Conservation (phyloP, 1,140 invertebrate genomes). For the Helicorthomorpha holstii region DNA sequence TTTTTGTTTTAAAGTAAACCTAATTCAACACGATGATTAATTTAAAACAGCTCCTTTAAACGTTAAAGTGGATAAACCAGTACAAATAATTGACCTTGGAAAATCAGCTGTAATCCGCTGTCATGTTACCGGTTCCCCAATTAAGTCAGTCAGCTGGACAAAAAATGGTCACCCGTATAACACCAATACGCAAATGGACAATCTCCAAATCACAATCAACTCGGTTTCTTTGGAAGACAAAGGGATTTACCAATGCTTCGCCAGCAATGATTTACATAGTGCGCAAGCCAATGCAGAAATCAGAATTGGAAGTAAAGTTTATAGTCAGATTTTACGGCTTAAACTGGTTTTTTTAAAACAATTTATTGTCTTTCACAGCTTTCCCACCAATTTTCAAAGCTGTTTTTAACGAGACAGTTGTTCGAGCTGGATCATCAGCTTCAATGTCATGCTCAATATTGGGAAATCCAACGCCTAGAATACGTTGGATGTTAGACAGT, state of each 20-base stretch:
- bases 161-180: neutral
- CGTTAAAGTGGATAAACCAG: neutral
- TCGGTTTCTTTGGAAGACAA: neutral
- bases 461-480: neutral
- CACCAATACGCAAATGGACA: neutral
- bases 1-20: no score
- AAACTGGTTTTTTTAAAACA: neutral
- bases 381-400: neutral
- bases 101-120: neutral
- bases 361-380: neutral
- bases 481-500: neutral
- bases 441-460: neutral
- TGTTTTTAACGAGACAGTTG: neutral
- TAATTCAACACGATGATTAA: neutral
- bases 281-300: neutral
- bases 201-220: neutral
- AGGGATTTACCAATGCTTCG: constrained; percentile 1
- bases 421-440: neutral
- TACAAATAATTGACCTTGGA: neutral
- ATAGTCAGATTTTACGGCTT: neutral
- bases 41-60: neutral
- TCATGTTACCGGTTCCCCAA: neutral
- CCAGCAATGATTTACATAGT: neutral
- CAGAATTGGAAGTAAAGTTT: neutral
- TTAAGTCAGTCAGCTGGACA: neutral